Conservation (phyloP, 2,888 invertebrate genomes). For the Eupithecia tripunctaria region DNA sequence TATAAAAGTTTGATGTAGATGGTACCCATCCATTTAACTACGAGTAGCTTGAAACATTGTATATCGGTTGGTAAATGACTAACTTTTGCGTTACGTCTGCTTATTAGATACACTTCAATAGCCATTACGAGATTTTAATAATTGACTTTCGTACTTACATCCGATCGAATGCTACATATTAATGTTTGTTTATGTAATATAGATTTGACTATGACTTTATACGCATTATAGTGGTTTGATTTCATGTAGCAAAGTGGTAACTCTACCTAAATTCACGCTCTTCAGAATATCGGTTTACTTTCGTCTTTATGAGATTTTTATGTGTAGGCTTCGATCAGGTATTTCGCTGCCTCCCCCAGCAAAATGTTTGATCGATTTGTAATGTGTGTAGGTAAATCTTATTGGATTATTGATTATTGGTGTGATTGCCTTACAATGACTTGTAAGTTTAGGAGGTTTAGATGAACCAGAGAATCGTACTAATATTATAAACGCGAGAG, state of each 20-base stretch:
- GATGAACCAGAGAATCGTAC: too few species aligned
- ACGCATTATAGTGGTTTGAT: neutral
- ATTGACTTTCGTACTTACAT: neutral
- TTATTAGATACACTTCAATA: conserved; percentile 5
- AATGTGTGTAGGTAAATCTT: too few species aligned
- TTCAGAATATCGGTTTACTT: neutral
- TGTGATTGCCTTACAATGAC: too few species aligned
- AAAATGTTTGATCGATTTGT: too few species aligned
- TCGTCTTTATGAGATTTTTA: neutral
- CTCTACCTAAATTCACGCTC: neutral
- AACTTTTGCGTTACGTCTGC: conserved; percentile 1
- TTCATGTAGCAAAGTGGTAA: neutral
- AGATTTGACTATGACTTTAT: neutral
- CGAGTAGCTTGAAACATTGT: neutral
- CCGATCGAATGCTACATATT: conserved; percentile 1
- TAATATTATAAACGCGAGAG: too few species aligned
- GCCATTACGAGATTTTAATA: conserved; percentile 11
- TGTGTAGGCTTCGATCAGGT: neutral
- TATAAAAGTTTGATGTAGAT: neutral
- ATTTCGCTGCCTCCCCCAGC: too few species aligned
- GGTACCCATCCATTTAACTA: neutral
- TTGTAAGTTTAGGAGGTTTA: neutral
- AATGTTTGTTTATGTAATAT: conserved; percentile 1
- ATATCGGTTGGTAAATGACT: neutral
- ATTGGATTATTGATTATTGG: too few species aligned